phyloP scores from a whole-genome alignment of 1,140 invertebrate genomes.

The Sweltsa coloradensis region DNA sequence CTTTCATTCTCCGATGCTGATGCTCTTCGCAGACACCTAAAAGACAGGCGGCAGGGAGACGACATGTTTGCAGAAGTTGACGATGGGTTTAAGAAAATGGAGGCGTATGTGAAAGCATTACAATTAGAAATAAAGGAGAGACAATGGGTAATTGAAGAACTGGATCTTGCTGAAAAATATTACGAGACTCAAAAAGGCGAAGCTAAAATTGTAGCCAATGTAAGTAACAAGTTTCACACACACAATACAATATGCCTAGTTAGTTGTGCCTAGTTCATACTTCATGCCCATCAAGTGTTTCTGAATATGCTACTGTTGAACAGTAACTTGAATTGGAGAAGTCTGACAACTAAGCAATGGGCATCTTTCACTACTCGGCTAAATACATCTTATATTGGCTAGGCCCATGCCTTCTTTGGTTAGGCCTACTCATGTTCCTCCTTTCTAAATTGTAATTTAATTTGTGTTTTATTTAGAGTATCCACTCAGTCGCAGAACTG shows the following conservation, averaged over 20 bases:
- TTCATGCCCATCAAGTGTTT: no score
- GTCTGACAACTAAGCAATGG: no score
- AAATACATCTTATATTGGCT: no score
- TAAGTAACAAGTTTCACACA: constrained; percentile 41
- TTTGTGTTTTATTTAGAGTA: no score
- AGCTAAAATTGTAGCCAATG: constrained; percentile 86
- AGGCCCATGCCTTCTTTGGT: no score
- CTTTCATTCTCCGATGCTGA: constrained; percentile 44
- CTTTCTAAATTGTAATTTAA: no score
- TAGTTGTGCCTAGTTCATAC: no score
- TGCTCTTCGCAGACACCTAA: constrained; percentile 50
- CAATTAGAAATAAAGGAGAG: constrained; percentile 73
- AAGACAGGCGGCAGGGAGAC: constrained; percentile 72
- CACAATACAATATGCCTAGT: no score
- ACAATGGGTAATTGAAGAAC: constrained; percentile 53
- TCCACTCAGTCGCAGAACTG: no score
- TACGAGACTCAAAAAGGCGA: constrained; percentile 81
- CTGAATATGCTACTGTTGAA: constrained; percentile 3
- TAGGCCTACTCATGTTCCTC: no score
- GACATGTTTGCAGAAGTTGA: constrained; percentile 83
- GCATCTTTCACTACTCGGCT: no score
- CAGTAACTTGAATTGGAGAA: constrained; percentile 7
- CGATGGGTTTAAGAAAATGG: constrained; percentile 60
- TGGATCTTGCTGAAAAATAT: constrained; percentile 72
- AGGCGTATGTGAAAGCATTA: constrained; percentile 65